Base-by-base conservation (phyloP, 2,888 invertebrate species). In the Phymatocera aterrima region DNA sequence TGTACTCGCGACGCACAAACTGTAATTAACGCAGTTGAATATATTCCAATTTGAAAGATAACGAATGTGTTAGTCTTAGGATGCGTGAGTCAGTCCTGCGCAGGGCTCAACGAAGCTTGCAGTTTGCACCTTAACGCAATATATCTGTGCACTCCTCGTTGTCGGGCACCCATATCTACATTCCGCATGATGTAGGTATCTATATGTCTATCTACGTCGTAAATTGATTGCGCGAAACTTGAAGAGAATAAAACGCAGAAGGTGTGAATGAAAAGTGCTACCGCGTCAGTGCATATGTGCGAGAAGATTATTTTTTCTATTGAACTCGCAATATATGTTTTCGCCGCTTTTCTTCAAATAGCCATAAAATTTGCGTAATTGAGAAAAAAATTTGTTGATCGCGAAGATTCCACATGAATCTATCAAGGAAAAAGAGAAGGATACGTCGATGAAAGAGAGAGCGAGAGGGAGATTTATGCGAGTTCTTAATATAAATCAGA, bases 11-110 rank as follows among this genome's bases (percentile, higher is more conserved):
- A 37, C 28, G 40, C 37, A 57, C 60, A 75, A 43, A 75, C 57
- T 75, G 75, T 75, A 75, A 75, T 75, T 75, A 75, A 75, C 75
- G 57, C 75, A 51, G 75, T 75, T n/a, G n/a, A n/a, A 75, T 57
- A 75, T 75, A 75, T 75, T 75, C 75, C 75, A 75, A 75, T 75
- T 75, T 75, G 40, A 28, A 40, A 75, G 75, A 75, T 75, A 75
- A 75, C 57, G 75, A 75, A 75, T 57, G 75, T 57, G 75, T 54
- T 75, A 57, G 24, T 57, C n/a, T 34, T n/a, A 18, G 64, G 28
- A 60, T 64, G 34, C 48, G 31, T 65, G 40, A 65, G 65, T 65
- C 46, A 24, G 68, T 24, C 68, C 68, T 24, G 46, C 21, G 57
- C 28, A 28, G 24, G 68, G 8, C 43, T 24, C 68, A 54, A 21